Evolutionary conservation across 2,113 vertebrate genomes (phyloP), one percentile per base, ranked within the genome.

Genomic region (Falcunculus frontatus): DNA sequence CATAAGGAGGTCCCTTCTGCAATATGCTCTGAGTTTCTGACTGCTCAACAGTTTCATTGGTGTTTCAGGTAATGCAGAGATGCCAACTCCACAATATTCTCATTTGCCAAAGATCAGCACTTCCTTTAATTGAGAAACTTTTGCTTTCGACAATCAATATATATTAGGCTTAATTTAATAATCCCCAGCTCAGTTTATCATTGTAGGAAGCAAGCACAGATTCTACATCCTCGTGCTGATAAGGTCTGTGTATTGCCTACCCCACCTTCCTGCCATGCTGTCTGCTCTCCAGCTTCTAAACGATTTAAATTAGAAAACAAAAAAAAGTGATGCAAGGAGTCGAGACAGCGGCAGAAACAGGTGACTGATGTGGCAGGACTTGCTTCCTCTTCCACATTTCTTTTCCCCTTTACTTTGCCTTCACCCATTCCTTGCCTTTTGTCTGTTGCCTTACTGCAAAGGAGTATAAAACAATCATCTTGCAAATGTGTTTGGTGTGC

Each of bases 401-500:
- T 85, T 64, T n/a, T 19, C 39, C 75, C 64, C 63, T 90, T 90
- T 7, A 47, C 56, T 84, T 59, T 75, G 73, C 63, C 91, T 82
- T 95, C 76, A 44, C 73, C 60, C 86, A 72, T 72, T 87, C 83
- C 64, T 65, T 37, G 35, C 64, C 70, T 76, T 94, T 84, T 87
- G 81, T 87, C 90, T 96, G 60, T 1, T 59, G 89, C 55, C 82
- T 74, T 55, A 26, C 68, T 90, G 89, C 41, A 95, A 95, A 95
- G 22, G 92, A 92, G 91, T 13, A 27, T 10, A 93, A 92, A 96
- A 92, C 55, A 92, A 95, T 17, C 56, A 84, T 49, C 89, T 20
- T 37, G 60, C 59, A 65, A 87, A 89, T 41, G 75, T 89, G 86
- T 95, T 95, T 93, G 86, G 89, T 84, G 93, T 84, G 93, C 93